Evolutionary conservation across 92 coral and sea anemone species (phyloP), one percentile per base, ranked within the genome.

Genomic region (Pocillopora meandrina): DNA sequence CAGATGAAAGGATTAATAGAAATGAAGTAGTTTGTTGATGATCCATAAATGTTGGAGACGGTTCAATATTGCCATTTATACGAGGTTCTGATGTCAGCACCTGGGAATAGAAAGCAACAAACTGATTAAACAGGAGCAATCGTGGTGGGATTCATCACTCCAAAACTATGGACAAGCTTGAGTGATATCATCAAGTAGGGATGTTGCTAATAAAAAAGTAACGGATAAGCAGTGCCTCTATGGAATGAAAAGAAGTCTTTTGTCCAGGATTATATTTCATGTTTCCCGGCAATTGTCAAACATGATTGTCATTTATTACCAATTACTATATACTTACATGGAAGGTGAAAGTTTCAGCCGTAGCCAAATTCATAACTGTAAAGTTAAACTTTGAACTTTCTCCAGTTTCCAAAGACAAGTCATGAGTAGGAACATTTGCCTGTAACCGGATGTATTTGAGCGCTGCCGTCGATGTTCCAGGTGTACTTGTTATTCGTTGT

Each of bases 331-430:
- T 49, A 79, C 84, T 69, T 10, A 80, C 84, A 10, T 33, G n/a
- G 18, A 80, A 68, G 14, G 75, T 17, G 68, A 80, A 80, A 31
- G 36, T 68, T 56, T 69, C 84, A 57, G 23, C 19, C 1, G 84
- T 0, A 9, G 76, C 84, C 84, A 80, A 33, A 36, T 80, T 80
- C 76, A 9, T 80, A 56, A 80, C 66, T 23, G 84, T 68, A 21
- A 80, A 80, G 65, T 69, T 80, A 17, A 80, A 52, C 66, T 80
- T 66, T 34, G 55, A 10, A 31, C 34, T 57, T 19, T 18, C 76
- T 15, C 84, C 84, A 10, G 66, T 75, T 55, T 10, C 35, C 35
- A 80, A 12, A 12, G 84, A 57, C 12, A 4, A 34, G 12, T n/a
- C 35, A 68, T 34, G 12, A 26, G 1, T 11, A 7, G 84, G 67